phyloP scores from a whole-genome alignment of 2,888 invertebrate genomes.

The Campopleginae sp. region DNA sequence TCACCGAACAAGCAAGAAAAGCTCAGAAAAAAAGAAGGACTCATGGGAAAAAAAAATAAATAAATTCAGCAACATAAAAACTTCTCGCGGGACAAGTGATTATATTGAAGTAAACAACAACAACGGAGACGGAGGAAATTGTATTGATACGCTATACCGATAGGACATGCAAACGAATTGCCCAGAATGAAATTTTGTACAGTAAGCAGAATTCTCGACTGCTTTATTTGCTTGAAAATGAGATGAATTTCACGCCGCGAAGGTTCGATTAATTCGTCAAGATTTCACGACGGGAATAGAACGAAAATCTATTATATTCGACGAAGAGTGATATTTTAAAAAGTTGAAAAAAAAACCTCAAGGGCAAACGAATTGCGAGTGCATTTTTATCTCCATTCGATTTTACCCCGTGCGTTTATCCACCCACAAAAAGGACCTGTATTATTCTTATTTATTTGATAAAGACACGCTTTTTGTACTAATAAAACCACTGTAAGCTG shows the following conservation, averaged over 20 bases:
- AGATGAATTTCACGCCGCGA: background rate
- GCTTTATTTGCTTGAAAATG: slow-evolving; percentile 16
- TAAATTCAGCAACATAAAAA: slow-evolving; percentile 28
- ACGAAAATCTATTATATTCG: slow-evolving; percentile 23
- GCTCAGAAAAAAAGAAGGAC: slow-evolving; percentile 10
- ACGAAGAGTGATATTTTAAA: background rate
- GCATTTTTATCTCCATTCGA: slow-evolving; percentile 45
- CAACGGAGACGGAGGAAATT: slow-evolving; percentile 47
- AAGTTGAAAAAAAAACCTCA: slow-evolving; percentile 23
- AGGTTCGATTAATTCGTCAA: background rate
- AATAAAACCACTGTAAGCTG: slow-evolving; percentile 80
- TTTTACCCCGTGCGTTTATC: slow-evolving; percentile 53
- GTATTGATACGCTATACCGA: slow-evolving; percentile 50
- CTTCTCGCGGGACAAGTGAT: slow-evolving; percentile 17
- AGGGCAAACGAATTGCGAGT: slow-evolving; percentile 32
- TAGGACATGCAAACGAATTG: slow-evolving; percentile 66
- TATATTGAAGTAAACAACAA: slow-evolving; percentile 28
- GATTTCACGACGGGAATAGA: background rate
- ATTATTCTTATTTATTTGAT: slow-evolving; percentile 82
- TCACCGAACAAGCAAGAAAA: slow-evolving; percentile 28
- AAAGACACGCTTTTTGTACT: slow-evolving; percentile 83
- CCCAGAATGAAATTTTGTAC: slow-evolving; percentile 54
- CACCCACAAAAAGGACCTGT: slow-evolving; percentile 72
- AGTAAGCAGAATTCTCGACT: slow-evolving; percentile 34
- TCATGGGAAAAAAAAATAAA: slow-evolving; percentile 35